Evolutionary conservation across 2,113 vertebrate genomes (phyloP).

Genomic region (Camarhynchus parvulus): DNA sequence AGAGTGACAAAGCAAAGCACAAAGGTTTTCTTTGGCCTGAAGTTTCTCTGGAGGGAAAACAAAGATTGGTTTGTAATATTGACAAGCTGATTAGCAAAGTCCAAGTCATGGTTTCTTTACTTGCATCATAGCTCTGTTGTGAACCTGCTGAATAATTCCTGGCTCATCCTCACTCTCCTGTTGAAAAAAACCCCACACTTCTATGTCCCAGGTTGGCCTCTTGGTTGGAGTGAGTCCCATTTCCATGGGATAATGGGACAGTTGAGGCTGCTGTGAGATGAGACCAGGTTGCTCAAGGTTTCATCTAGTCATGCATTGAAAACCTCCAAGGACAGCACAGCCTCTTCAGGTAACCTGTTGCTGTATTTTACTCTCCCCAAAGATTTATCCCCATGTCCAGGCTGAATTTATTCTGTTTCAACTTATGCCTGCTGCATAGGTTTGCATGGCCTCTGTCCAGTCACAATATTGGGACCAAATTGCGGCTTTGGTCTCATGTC

Average conservation of each 20-base stretch:
- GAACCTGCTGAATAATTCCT: not conserved
- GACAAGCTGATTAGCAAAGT: not conserved
- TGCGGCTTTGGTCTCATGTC: not conserved
- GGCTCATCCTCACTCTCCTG: accelerated
- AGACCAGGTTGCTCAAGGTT: not conserved
- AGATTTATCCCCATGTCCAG: not conserved
- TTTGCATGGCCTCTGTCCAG: not conserved
- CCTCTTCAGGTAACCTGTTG: not conserved
- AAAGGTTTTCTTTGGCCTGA: not conserved
- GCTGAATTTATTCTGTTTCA: not conserved
- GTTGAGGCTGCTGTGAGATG: not conserved
- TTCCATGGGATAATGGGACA: not conserved
- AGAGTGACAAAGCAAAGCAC: not conserved
- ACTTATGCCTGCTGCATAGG: accelerated
- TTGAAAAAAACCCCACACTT: accelerated
- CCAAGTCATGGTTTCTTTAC: not conserved
- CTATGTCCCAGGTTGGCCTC: not conserved
- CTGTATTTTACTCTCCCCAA: not conserved
- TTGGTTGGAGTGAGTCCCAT: not conserved
- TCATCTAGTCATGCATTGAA: not conserved
- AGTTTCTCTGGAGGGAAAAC: not conserved
- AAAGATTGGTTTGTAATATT: not conserved
- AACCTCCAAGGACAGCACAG: not conserved
- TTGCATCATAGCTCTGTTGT: not conserved
- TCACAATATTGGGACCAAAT: not conserved